Conservation (phyloP, 2,888 invertebrate genomes). For the Atethmia centrago region DNA sequence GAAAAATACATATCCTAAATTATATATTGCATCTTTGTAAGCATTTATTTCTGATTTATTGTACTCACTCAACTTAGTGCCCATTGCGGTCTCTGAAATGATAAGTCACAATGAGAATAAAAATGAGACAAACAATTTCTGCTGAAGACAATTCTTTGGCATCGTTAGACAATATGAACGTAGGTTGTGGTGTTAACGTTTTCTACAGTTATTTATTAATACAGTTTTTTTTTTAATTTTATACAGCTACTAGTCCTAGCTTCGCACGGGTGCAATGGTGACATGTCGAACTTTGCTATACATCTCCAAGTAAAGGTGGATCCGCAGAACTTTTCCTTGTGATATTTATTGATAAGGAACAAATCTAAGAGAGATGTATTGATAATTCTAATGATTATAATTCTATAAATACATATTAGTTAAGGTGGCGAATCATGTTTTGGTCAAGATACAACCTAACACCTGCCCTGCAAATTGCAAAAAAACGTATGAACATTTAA, state of each 20-base stretch:
- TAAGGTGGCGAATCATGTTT: no score
- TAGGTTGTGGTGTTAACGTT: no score
- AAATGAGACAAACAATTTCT: not conserved
- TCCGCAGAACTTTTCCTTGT: no score
- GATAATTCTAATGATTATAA: no score
- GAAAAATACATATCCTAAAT: conserved; percentile 79
- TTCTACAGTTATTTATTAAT: not conserved
- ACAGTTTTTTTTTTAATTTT: not conserved
- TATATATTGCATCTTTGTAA: conserved; percentile 91
- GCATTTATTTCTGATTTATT: conserved; percentile 78
- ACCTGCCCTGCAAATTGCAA: no score
- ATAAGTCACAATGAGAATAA: not conserved
- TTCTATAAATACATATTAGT: no score
- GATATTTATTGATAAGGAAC: no score
- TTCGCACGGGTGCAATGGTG: not conserved
- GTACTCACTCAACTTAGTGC: conserved; percentile 88
- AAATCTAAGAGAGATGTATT: no score
- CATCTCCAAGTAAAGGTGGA: no score
- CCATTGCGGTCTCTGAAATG: conserved; percentile 92
- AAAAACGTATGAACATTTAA: no score
- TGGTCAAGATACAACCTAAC: no score
- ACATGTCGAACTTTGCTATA: not conserved
- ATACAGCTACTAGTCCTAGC: not conserved
- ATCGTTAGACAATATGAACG: not conserved
- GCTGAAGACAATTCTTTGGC: not conserved